Evolutionary conservation across 2,888 invertebrate genomes (phyloP).

Genomic region (Bombyx huttoni): DNA sequence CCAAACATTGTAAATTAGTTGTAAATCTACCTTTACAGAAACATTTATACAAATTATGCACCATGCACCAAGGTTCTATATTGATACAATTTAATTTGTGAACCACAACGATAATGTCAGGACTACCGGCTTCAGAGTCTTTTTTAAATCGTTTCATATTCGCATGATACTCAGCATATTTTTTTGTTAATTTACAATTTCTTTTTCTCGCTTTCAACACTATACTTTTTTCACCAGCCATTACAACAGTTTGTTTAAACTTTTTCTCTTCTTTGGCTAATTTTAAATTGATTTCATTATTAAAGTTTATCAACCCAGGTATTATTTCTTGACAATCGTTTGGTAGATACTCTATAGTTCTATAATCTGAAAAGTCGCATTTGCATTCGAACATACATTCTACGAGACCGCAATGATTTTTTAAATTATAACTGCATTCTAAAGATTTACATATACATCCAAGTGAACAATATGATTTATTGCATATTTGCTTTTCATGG

Average conservation of each 20-base stretch:
- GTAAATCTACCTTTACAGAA: conserved; percentile 70
- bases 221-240: conserved; percentile 76
- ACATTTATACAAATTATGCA: conserved; percentile 77
- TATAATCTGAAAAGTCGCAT: conserved; percentile 46
- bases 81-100: conserved; percentile 42
- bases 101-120: conserved; percentile 23
- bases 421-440: conserved; percentile 42
- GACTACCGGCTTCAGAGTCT: conserved; percentile 19
- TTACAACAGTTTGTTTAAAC: conserved; percentile 79
- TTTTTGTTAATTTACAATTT: conserved; percentile 73
- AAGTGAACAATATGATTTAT: conserved; percentile 69
- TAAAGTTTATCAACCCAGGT: conserved; percentile 47
- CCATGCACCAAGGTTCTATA: conserved; percentile 76
- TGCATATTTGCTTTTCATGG: conserved; percentile 36
- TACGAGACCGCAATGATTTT: conserved; percentile 74
- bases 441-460: conserved; percentile 80
- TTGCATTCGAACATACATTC: conserved; percentile 73
- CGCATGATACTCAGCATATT: conserved; percentile 70
- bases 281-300: conserved; percentile 63
- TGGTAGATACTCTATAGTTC: conserved; percentile 26
- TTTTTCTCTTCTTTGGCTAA: conserved; percentile 79
- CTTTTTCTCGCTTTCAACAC: conserved; percentile 73
- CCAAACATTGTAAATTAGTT: conserved; percentile 7
- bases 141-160: conserved; percentile 24
- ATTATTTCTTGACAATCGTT: conserved; percentile 25